phyloP scores from a whole-genome alignment of 2,113 vertebrate species.

The Apteryx mantelli region DNA sequence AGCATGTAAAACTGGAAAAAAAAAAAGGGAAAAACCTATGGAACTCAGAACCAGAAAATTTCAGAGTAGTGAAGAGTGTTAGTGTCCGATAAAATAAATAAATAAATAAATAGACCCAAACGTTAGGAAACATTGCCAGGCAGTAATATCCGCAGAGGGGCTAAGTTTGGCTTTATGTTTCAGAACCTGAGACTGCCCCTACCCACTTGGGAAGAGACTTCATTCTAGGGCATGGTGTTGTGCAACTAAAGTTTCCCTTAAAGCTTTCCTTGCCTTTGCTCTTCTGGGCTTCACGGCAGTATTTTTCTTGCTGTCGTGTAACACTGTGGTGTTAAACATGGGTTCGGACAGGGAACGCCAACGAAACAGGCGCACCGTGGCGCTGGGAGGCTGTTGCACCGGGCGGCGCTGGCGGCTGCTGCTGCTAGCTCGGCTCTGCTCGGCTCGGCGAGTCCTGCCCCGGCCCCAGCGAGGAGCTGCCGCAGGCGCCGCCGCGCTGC shows the following conservation, averaged over 20 bases:
- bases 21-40: not conserved
- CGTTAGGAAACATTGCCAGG: too few species aligned
- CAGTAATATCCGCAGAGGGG: not conserved
- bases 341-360: not conserved
- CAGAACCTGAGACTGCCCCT: not conserved
- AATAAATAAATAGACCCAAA: too few species aligned
- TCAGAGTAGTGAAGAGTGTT: not conserved
- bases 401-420: too few species aligned
- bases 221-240: fast-evolving
- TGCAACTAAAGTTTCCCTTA: not conserved
- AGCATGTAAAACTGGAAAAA: not conserved
- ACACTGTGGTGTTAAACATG: fast-evolving
- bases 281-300: fast-evolving
- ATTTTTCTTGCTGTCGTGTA: not conserved
- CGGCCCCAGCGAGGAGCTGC: too few species aligned
- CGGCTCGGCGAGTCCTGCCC: too few species aligned
- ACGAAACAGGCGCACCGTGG: not conserved
- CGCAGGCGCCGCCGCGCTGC: too few species aligned
- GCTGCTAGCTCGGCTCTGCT: too few species aligned
- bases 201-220: fast-evolving
- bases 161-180: not conserved
- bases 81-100: not conserved
- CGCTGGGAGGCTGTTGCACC: too few species aligned
- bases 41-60: not conserved
- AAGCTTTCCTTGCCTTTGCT: not conserved